Evolutionary conservation across 1,140 invertebrate genomes (phyloP), one percentile per base, ranked within the genome.

Genomic region (Leptonema lineaticorne): DNA sequence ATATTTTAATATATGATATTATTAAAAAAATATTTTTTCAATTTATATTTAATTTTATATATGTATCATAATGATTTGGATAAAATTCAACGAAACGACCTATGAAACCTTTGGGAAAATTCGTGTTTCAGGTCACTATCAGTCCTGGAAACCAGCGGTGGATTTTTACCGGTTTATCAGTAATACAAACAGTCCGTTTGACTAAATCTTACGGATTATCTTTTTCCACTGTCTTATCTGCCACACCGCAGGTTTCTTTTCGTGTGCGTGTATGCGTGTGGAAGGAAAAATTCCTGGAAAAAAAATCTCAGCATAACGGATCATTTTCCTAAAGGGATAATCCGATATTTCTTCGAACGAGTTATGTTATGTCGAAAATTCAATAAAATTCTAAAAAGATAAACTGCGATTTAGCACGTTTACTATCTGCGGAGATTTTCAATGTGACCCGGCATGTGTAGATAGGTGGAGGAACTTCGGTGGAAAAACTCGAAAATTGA

Each of bases 191-290:
- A 33, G 26, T 57, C 53, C 53, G 50, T 53, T 33, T 16, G 28
- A 29, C 57, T 24, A 27, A n/a, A 37, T 16, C 59, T 24, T 16
- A 9, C 30, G 59, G 59, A 62, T 62, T 62, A 62, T 62, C 59
- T 62, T 24, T 62, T n/a, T 24, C 33, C 59, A 45, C 22, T 62
- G 22, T 33, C 59, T 62, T 62, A 62, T 62, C 59, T 33, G 22
- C 30, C 59, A 37, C 45, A n/a, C 59, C 33, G 22, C 59, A 62
- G 59, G 33, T 62, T 62, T 62, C 22, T 53, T 58, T 62, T 62
- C 9, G 22, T 24, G 45, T 62, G 33, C 14, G 46, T n/a, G n/a
- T n/a, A n/a, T n/a, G n/a, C n/a, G n/a, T n/a, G n/a, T n/a, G n/a
- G n/a, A n/a, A n/a, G n/a, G n/a, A n/a, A n/a, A n/a, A n/a, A n/a